A percentile compares a stretch with the other conserved stretches of the same genome.
Conservation (phyloP, 2,113 vertebrate species). For the Taxidea taxus region DNA sequence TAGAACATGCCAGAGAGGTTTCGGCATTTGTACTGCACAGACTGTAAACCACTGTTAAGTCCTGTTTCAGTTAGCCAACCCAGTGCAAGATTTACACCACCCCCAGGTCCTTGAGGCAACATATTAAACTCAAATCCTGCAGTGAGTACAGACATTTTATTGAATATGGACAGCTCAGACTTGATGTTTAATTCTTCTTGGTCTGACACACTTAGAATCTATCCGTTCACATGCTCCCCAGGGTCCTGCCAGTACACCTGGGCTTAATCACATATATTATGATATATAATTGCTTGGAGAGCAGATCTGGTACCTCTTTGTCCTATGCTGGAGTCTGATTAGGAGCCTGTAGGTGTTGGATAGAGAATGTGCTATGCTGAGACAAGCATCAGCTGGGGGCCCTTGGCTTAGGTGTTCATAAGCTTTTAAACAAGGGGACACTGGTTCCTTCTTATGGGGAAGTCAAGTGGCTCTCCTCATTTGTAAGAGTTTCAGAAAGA, state of each 20-base stretch:
- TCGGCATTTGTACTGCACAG: neutral
- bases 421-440: neutral
- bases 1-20: neutral
- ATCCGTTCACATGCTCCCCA: neutral
- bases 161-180: neutral
- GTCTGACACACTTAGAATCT: neutral
- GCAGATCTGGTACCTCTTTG: neutral
- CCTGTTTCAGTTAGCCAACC: neutral
- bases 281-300: neutral
- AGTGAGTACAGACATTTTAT: neutral
- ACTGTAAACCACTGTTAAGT: neutral
- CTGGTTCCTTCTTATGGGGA: neutral
- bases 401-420: neutral
- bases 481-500: neutral
- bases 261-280: neutral
- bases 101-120: neutral
- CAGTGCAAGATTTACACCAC: rapidly evolving
- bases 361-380: neutral
- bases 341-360: too few relatives aligned
- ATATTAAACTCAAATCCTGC: neutral
- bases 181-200: neutral
- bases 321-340: neutral
- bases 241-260: neutral
- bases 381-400: neutral
- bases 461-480: neutral